phyloP scores from a whole-genome alignment of 2,888 invertebrate species.

The Omphaloscelis lunosa region DNA sequence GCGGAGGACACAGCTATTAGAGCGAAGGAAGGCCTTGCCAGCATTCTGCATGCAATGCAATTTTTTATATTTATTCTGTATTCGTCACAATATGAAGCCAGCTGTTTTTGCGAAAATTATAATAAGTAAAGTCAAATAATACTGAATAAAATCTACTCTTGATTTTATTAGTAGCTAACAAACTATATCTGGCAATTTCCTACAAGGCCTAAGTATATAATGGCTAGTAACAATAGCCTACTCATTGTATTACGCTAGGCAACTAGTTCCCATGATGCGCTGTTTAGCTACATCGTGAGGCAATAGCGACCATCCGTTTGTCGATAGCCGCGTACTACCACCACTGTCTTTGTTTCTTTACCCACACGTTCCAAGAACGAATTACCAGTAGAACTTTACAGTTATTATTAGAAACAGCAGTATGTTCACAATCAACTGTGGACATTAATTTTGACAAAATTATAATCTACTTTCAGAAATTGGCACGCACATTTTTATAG shows the following conservation, averaged over 20 bases:
- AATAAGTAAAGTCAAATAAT: not conserved
- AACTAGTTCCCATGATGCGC: conserved; percentile 75
- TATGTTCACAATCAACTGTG: conserved; percentile 18
- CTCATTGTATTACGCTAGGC: conserved; percentile 61
- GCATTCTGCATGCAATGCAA: conserved; percentile 82
- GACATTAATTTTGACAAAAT: not conserved
- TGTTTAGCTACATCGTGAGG: conserved; percentile 73
- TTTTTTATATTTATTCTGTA: conserved; percentile 64
- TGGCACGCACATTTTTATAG: not conserved
- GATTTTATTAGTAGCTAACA: conserved; percentile 1
- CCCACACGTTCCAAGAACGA: conserved; percentile 76
- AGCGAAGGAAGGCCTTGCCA: conserved; percentile 85
- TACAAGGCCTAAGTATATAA: conserved; percentile 8
- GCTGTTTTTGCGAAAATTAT: conserved; percentile 4
- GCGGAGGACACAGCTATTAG: conserved; percentile 87
- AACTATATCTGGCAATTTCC: not conserved
- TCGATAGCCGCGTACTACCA: conserved; percentile 66
- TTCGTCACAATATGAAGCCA: conserved; percentile 48
- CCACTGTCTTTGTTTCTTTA: conserved; percentile 68
- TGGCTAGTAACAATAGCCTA: conserved; percentile 16
- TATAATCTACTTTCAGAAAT: not conserved
- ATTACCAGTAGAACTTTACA: conserved; percentile 56
- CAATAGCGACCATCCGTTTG: conserved; percentile 70
- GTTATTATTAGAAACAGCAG: conserved; percentile 67
- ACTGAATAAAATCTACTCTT: not conserved